Conservation (phyloP, 2,797 vertebrate genomes). For the Okamejei kenojei region DNA sequence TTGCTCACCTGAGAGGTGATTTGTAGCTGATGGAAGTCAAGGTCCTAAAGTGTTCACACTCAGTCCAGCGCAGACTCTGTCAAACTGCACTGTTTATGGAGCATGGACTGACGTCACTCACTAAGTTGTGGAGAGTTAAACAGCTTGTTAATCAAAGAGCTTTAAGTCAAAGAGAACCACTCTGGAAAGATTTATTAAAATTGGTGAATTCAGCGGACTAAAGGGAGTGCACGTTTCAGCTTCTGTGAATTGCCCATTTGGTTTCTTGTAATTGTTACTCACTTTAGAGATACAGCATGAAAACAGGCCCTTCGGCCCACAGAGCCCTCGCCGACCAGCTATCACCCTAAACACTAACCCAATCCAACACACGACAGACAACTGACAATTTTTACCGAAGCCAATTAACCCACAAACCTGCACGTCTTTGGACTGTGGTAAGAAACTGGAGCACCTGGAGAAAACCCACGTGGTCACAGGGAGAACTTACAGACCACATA, state of each 20-base stretch:
- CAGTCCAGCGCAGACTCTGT: neutral
- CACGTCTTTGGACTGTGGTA: too few relatives aligned
- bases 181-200: neutral
- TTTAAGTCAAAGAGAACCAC: neutral
- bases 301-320: too few relatives aligned
- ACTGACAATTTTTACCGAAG: too few relatives aligned
- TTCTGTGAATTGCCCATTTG: neutral
- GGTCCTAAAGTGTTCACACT: neutral
- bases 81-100: neutral
- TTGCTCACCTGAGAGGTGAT: neutral
- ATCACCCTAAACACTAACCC: too few relatives aligned
- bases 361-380: too few relatives aligned
- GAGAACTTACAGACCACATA: too few relatives aligned
- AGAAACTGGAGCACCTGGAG: too few relatives aligned
- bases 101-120: neutral
- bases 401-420: too few relatives aligned
- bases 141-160: neutral
- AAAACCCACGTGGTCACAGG: too few relatives aligned
- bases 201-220: neutral
- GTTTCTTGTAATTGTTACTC: neutral
- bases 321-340: too few relatives aligned
- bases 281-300: too few relatives aligned
- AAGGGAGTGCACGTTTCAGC: neutral
- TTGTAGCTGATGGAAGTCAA: neutral
- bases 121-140: neutral